phyloP scores from a whole-genome alignment of 2,888 invertebrate genomes.

The Agrochola lota region DNA sequence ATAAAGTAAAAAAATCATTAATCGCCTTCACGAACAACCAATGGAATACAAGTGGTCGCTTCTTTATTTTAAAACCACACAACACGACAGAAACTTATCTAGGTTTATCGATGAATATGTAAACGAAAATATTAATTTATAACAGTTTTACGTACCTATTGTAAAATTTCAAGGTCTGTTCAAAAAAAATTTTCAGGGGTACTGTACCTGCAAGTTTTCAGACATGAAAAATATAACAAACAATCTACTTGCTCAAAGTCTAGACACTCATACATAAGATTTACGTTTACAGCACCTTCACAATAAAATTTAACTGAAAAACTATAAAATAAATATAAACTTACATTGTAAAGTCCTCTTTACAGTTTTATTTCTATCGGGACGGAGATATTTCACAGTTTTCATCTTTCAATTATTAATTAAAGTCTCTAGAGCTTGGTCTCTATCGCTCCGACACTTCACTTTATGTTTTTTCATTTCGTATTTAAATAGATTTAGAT shows the following conservation, averaged over 20 bases:
- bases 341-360: slow-evolving; percentile 42
- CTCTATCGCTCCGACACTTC: slow-evolving; percentile 23
- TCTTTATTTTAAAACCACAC: not conserved
- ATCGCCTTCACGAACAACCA: no score
- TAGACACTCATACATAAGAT: not conserved
- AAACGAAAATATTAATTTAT: not conserved
- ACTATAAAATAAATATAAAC: slow-evolving; percentile 32
- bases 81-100: not conserved
- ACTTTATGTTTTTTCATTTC: slow-evolving; percentile 27
- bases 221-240: not conserved
- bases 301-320: slow-evolving; percentile 25
- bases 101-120: not conserved
- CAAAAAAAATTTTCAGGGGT: not conserved
- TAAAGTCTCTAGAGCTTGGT: slow-evolving; percentile 43
- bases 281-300: slow-evolving; percentile 16
- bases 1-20: not conserved
- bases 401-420: slow-evolving; percentile 69
- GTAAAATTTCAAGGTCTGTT: not conserved
- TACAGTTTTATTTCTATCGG: slow-evolving; percentile 43
- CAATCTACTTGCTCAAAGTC: not conserved
- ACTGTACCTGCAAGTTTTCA: not conserved
- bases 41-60: not conserved
- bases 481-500: slow-evolving; percentile 30
- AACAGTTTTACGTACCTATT: not conserved
- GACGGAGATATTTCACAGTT: slow-evolving; percentile 58